Evolutionary conservation across 2,888 invertebrate genomes (phyloP).

Genomic region (Candidula unifasciata): DNA sequence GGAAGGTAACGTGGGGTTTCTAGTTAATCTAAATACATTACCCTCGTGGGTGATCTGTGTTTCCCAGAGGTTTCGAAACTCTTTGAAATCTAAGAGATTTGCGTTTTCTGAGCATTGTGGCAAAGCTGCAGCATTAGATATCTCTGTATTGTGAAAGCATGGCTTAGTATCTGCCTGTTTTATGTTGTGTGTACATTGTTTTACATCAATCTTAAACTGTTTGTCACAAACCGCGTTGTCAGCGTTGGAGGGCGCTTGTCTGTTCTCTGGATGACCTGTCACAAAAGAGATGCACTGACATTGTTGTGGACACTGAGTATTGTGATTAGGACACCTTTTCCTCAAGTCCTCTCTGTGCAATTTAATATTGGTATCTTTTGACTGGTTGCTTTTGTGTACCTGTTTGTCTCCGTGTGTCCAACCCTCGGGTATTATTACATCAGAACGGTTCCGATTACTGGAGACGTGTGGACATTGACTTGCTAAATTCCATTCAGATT

Average conservation of each 20-base stretch:
- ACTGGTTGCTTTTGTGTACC: neutral
- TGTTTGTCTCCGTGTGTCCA: neutral
- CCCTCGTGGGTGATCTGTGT: neutral
- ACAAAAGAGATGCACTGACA: neutral
- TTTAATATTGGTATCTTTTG: neutral
- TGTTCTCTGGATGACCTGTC: no score
- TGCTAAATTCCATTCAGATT: neutral
- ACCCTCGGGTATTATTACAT: no score
- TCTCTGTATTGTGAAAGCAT: neutral
- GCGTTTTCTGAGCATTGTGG: neutral
- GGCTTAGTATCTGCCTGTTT: no score
- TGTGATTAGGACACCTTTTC: neutral
- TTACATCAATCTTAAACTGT: neutral
- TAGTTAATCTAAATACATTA: conserved; percentile 6
- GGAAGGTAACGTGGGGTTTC: neutral
- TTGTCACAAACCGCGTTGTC: neutral
- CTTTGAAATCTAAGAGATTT: neutral
- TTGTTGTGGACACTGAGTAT: neutral
- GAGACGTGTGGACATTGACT: neutral
- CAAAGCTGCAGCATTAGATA: neutral
- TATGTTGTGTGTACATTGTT: neutral
- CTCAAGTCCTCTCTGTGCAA: neutral
- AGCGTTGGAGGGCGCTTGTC: neutral
- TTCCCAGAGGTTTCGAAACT: neutral
- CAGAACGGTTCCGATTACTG: neutral